phyloP scores from a whole-genome alignment of 35 echinoderm and acorn worm species.

The Lytechinus variegatus region DNA sequence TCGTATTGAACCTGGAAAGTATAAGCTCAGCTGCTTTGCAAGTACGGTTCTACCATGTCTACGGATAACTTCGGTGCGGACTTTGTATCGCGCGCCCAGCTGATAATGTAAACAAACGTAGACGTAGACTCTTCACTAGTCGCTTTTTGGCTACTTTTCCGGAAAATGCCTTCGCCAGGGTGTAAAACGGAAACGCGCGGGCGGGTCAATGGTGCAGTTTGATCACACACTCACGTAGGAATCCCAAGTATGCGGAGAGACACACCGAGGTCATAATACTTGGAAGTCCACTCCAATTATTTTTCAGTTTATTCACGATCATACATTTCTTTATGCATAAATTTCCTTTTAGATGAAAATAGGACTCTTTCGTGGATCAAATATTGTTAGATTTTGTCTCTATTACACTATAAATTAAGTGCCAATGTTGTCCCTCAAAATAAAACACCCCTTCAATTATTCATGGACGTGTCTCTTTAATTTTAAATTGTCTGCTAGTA shows the following conservation, averaged over 20 bases:
- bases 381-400: not conserved
- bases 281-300: not conserved
- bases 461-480: not conserved
- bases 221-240: not conserved
- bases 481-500: not conserved
- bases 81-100: too few relatives aligned
- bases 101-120: too few relatives aligned
- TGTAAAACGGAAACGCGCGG: too few relatives aligned
- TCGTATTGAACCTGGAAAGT: too few relatives aligned
- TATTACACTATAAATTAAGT: not conserved
- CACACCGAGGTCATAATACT: not conserved
- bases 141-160: too few relatives aligned
- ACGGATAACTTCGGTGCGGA: too few relatives aligned
- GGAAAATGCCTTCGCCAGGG: too few relatives aligned
- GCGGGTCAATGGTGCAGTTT: not conserved
- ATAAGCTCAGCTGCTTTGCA: too few relatives aligned
- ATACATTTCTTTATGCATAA: not conserved
- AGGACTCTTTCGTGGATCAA: not conserved
- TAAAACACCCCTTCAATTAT: not conserved
- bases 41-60: too few relatives aligned
- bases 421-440: not conserved
- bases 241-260: not conserved
- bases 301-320: not conserved
- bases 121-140: too few relatives aligned
- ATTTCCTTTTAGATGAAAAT: not conserved